phyloP scores from a whole-genome alignment of 1,140 invertebrate species.

The Saccostrea echinata region DNA sequence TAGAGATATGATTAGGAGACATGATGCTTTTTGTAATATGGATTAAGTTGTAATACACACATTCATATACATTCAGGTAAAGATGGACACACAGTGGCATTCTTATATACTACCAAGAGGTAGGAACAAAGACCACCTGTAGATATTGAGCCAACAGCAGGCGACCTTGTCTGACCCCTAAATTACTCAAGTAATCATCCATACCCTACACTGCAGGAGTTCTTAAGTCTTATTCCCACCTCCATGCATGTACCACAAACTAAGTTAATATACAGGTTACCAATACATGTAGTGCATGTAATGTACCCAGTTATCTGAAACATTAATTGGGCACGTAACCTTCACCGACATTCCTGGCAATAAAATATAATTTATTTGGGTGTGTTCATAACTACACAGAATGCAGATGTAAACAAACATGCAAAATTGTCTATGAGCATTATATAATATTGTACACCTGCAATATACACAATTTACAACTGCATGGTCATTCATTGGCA shows the following conservation, averaged over 20 bases:
- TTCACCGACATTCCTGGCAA: background rate
- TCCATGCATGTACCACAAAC: background rate
- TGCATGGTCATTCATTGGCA: background rate
- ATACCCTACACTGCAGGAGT: background rate
- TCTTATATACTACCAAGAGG: too few species aligned
- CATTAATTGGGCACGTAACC: background rate
- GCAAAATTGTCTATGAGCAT: background rate
- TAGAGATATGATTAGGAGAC: background rate
- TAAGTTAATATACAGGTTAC: background rate
- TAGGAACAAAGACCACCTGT: background rate
- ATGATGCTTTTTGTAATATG: background rate
- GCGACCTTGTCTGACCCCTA: background rate
- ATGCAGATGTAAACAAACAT: constrained; percentile 12
- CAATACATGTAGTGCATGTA: background rate
- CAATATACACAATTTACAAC: background rate
- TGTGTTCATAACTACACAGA: background rate
- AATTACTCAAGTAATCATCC: background rate
- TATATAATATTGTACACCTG: background rate
- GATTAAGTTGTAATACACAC: background rate
- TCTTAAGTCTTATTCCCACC: background rate
- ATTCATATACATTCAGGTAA: background rate
- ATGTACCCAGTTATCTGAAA: background rate
- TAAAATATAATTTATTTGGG: constrained; percentile 21
- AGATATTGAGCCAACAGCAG: background rate
- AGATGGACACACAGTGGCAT: background rate